Evolutionary conservation across 2,888 invertebrate genomes (phyloP), one percentile per base, ranked within the genome.

Genomic region (Erebia aethiops): DNA sequence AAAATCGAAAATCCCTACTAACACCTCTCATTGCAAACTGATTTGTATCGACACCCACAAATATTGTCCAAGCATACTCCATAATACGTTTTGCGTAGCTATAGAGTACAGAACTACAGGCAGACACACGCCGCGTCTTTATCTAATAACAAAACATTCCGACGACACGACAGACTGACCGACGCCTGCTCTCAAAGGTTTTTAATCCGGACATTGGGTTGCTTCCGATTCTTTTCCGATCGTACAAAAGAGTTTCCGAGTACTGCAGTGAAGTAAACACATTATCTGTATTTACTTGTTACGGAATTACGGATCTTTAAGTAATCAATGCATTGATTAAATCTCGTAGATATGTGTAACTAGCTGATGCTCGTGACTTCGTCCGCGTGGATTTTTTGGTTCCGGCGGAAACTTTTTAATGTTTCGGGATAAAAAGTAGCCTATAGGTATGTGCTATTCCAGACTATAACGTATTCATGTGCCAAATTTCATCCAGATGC

Each of bases 11-110:
- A 74, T 71, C 71, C 73, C 68, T 2, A 43, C 67, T 70, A 73
- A 75, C 74, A 76, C 74, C 67, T 75, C 68, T 67, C 73, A 75
- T 65, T 70, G 56, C 57, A 46, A 60, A 43, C 54, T 78, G 76
- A 81, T 81, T 81, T 75, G 76, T 77, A 74, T 76, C 77, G 77
- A 84, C 85, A 80, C 84, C 84, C 81, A 84, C 82, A 83, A 81
- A 83, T 79, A 82, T 66, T 60, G 16, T 63, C 68, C 57, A 43
- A 76, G 69, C 76, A 76, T 70, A 21, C 52, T 2, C 13, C 54
- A 2, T 66, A 52, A 52, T 46, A n/a, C 35, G 13, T 16, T 14
- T 54, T 18, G 11, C 1, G 43, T 11, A 51, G 14, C 7, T 51
- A 7, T n/a, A 51, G 4, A 51, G 51, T 9, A 52, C 52, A 9